These are phyloP conservation scores for Agelaius tricolor DNA, from an alignment of 2,113 vertebrate species.

Conservation along the genomic window DNA sequence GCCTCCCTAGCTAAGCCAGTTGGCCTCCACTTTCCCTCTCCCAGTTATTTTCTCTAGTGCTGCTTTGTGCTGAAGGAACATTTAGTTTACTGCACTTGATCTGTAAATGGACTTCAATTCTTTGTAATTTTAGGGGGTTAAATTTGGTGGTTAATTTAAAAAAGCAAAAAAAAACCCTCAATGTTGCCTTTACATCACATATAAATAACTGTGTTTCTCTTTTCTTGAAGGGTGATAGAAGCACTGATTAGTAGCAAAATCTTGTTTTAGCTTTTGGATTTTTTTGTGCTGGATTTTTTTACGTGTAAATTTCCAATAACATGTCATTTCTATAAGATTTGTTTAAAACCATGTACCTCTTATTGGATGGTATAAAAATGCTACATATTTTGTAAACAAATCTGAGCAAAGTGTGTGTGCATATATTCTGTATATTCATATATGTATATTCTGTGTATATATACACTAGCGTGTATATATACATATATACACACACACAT, in stretches of 20 bases:
- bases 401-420: slow-evolving; percentile 72
- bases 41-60: slow-evolving; percentile 74
- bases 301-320: slow-evolving; percentile 79
- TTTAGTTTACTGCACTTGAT: slow-evolving; percentile 79
- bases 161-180: slow-evolving; percentile 62
- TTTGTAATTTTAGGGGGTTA: slow-evolving; percentile 78
- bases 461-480: slow-evolving; percentile 67
- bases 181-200: slow-evolving; percentile 83
- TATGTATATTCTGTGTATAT: slow-evolving; percentile 72
- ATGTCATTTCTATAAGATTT: slow-evolving; percentile 76
- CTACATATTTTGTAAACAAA: slow-evolving; percentile 75
- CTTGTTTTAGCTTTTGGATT: slow-evolving; percentile 78
- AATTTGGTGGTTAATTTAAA: slow-evolving; percentile 82
- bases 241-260: slow-evolving; percentile 80
- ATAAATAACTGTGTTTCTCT: slow-evolving; percentile 75
- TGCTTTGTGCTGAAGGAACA: slow-evolving; percentile 80
- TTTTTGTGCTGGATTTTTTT: slow-evolving; percentile 77
- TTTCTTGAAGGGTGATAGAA: slow-evolving; percentile 76
- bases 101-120: slow-evolving; percentile 76
- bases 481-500: slow-evolving; percentile 61
- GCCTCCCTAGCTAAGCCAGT: slow-evolving; percentile 60
- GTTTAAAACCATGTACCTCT: slow-evolving; percentile 78
- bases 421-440: slow-evolving; percentile 72
- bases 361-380: slow-evolving; percentile 67
- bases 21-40: slow-evolving; percentile 56